These are phyloP conservation scores for Hecatera dysodea DNA, from an alignment of 2,888 invertebrate genomes.

Conservation along the genomic window DNA sequence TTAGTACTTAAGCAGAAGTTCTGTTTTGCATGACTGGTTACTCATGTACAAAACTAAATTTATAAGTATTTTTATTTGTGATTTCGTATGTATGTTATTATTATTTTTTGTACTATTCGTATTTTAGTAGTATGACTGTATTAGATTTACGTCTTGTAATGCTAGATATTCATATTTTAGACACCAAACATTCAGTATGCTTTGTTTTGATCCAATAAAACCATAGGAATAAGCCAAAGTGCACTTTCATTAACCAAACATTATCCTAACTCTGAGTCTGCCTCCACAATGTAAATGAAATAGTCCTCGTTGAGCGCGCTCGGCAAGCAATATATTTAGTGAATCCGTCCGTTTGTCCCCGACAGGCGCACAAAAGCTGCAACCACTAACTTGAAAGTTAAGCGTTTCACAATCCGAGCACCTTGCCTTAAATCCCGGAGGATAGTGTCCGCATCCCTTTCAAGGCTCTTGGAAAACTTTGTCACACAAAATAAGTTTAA, in stretches of 20 bases:
- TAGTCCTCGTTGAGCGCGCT: conserved; percentile 11
- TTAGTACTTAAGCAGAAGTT: conserved; percentile 39
- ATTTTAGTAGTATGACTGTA: too few relatives aligned
- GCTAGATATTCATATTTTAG: neutral
- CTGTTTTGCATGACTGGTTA: neutral
- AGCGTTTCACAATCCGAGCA: conserved; percentile 66
- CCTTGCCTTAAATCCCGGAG: conserved; percentile 69
- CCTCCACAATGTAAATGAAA: conserved; percentile 36
- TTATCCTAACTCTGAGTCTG: neutral
- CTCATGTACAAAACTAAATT: neutral
- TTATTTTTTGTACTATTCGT: too few relatives aligned
- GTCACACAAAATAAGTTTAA: conserved; percentile 73
- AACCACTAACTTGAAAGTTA: conserved; percentile 58
- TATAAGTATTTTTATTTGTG: neutral
- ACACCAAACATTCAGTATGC: neutral
- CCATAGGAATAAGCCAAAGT: neutral
- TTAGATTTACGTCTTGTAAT: neutral
- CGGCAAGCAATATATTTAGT: conserved; percentile 49
- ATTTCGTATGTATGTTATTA: too few relatives aligned
- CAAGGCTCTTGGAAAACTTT: conserved; percentile 65
- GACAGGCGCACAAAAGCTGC: conserved; percentile 60
- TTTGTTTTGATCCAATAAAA: too few relatives aligned
- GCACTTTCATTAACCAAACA: neutral
- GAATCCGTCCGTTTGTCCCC: conserved; percentile 44
- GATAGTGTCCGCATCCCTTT: conserved; percentile 70